phyloP scores from a whole-genome alignment of 2,888 invertebrate genomes.

The Halictus ligatus region DNA sequence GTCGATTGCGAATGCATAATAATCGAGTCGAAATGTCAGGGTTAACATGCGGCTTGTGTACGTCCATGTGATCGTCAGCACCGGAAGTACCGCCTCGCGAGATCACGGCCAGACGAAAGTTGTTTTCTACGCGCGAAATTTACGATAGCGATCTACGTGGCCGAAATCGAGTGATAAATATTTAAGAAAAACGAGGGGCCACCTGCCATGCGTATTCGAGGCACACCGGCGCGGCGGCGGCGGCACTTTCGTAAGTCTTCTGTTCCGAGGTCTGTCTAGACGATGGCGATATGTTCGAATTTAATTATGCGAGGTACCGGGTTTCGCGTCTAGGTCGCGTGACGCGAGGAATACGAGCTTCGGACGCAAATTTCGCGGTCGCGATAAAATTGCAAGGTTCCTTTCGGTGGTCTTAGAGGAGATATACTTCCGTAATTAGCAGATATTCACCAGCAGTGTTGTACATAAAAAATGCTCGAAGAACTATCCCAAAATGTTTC shows the following conservation, averaged over 20 bases:
- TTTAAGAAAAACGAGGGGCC: conserved; percentile 9
- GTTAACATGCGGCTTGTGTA: conserved; percentile 10
- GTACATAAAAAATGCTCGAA: background rate
- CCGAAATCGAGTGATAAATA: conserved; percentile 10
- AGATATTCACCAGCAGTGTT: no score
- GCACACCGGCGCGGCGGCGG: conserved; percentile 3
- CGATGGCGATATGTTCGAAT: conserved; percentile 1
- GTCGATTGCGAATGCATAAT: conserved; percentile 26
- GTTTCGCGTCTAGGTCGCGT: conserved; percentile 1
- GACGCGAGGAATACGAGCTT: background rate
- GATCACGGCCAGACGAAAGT: conserved; percentile 9
- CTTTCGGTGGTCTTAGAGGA: background rate
- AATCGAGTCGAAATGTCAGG: conserved; percentile 49
- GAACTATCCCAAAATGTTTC: background rate
- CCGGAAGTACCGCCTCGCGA: conserved; percentile 9
- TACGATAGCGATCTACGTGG: background rate
- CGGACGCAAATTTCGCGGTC: background rate
- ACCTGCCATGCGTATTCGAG: conserved; percentile 6
- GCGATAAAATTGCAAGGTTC: background rate
- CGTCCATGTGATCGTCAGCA: background rate
- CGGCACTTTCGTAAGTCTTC: background rate
- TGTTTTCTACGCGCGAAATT: conserved; percentile 10
- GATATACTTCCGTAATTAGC: no score
- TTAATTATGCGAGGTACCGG: background rate
- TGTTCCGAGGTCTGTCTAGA: background rate